Evolutionary conservation across 1,140 invertebrate genomes (phyloP).

Genomic region (Alviniconcha marisindica): DNA sequence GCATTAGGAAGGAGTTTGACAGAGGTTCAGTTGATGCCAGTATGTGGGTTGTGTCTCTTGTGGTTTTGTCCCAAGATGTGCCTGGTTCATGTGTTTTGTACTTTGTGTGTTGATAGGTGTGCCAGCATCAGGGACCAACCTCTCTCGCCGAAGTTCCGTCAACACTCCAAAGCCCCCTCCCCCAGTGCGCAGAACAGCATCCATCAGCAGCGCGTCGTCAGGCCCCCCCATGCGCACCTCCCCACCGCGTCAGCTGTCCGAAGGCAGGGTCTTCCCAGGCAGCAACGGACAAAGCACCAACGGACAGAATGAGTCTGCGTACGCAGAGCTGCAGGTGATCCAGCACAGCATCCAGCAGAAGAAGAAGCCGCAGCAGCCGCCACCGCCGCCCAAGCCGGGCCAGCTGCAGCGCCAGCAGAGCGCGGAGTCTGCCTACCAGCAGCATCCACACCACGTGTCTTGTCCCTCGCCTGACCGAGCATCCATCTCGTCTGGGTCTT

Average conservation of each 20-base stretch:
- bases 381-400: slow-evolving; percentile 15
- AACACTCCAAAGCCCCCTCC: slow-evolving; percentile 86
- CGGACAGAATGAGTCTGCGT: slow-evolving; percentile 46
- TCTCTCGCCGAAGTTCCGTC: slow-evolving; percentile 80
- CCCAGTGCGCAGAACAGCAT: slow-evolving; percentile 90
- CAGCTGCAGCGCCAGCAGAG: slow-evolving; percentile 30
- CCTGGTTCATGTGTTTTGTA: not conserved
- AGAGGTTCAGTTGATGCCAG: too few species aligned
- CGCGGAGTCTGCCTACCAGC: slow-evolving; percentile 13
- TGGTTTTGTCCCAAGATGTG: too few species aligned
- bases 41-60: too few species aligned
- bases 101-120: slow-evolving; percentile 64
- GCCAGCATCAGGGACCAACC: slow-evolving; percentile 61
- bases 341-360: slow-evolving; percentile 41
- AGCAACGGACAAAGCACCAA: slow-evolving; percentile 37
- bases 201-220: slow-evolving; percentile 71
- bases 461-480: slow-evolving; percentile 39
- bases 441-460: slow-evolving; percentile 17
- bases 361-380: slow-evolving; percentile 38
- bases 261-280: slow-evolving; percentile 16
- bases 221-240: slow-evolving; percentile 52
- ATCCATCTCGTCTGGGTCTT: slow-evolving; percentile 26
- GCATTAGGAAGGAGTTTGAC: too few species aligned
- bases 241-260: slow-evolving; percentile 53
- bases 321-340: slow-evolving; percentile 65